Conservation (phyloP, 2,888 invertebrate genomes). For the Trichopoda pennipes region DNA sequence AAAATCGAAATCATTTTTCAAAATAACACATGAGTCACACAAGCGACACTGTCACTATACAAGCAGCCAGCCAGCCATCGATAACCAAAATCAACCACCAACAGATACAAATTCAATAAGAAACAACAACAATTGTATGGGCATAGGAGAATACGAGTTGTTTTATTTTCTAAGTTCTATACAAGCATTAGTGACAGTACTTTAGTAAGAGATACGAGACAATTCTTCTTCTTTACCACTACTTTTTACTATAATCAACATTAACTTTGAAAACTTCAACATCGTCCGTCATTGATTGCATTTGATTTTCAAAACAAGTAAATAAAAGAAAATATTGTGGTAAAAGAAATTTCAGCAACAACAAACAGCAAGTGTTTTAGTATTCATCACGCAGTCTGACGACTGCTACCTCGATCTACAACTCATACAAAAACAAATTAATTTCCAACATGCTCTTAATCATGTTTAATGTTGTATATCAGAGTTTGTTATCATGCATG, state of each 20-base stretch:
- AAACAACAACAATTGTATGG: constrained; percentile 11
- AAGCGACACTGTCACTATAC: constrained; percentile 43
- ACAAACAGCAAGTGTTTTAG: constrained; percentile 60
- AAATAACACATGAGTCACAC: constrained; percentile 63
- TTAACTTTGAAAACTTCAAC: not conserved
- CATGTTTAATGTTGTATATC: constrained; percentile 33
- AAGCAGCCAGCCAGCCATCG: constrained; percentile 35
- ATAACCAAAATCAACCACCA: constrained; percentile 50
- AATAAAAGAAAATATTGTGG: not conserved
- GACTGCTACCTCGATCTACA: constrained; percentile 19
- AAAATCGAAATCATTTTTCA: constrained; percentile 49
- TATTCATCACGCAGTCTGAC: not conserved
- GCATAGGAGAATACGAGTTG: constrained; percentile 8
- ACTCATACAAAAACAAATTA: constrained; percentile 25
- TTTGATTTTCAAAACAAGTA: constrained; percentile 47
- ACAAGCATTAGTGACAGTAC: constrained; percentile 46
- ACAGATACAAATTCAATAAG: constrained; percentile 44
- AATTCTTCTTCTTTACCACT: constrained; percentile 15
- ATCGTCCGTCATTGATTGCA: constrained; percentile 53
- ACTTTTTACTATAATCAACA: constrained; percentile 20
- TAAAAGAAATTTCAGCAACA: constrained; percentile 1
- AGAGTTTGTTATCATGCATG: constrained; percentile 29
- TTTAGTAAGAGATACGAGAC: constrained; percentile 31
- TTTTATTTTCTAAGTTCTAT: constrained; percentile 45
- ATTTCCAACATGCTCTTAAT: constrained; percentile 2